These are phyloP conservation scores for Epinephelus cyanopodus DNA, from an alignment of 2,113 vertebrate genomes.

Conservation along the genomic window DNA sequence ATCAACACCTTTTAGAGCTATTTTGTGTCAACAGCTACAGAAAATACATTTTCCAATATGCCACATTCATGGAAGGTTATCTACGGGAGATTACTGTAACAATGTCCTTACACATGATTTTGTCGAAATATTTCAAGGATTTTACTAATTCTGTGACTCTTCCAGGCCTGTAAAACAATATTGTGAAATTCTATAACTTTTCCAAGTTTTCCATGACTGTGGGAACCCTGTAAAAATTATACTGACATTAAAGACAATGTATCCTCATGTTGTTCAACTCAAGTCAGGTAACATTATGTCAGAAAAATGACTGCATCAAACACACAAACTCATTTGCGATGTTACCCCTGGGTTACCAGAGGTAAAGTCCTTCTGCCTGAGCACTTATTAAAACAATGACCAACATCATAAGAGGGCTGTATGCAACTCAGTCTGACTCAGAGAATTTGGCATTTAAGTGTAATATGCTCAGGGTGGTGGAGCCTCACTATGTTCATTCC, in stretches of 20 bases:
- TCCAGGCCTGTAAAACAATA: too few species aligned
- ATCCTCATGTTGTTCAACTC: neutral
- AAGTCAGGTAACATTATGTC: neutral
- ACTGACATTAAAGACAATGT: neutral
- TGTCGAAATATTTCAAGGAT: too few species aligned
- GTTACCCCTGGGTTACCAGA: neutral
- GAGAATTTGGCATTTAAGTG: neutral
- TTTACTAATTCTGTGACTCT: too few species aligned
- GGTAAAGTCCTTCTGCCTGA: neutral
- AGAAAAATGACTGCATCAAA: neutral
- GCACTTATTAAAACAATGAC: constrained; percentile 12
- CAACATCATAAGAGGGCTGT: neutral
- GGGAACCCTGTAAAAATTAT: neutral
- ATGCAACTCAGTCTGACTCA: neutral
- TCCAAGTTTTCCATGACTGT: too few species aligned
- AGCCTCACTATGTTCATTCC: neutral
- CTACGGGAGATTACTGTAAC: too few species aligned
- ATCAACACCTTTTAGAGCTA: too few species aligned
- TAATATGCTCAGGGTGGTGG: neutral
- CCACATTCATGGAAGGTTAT: too few species aligned
- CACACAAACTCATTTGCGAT: neutral
- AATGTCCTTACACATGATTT: too few species aligned
- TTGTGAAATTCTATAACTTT: too few species aligned
- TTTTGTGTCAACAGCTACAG: too few species aligned
- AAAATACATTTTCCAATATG: too few species aligned